A percentile compares a stretch with the other conserved stretches of the same genome.
phyloP scores from a whole-genome alignment of 2,888 invertebrate genomes.

The Hylaea fasciaria region DNA sequence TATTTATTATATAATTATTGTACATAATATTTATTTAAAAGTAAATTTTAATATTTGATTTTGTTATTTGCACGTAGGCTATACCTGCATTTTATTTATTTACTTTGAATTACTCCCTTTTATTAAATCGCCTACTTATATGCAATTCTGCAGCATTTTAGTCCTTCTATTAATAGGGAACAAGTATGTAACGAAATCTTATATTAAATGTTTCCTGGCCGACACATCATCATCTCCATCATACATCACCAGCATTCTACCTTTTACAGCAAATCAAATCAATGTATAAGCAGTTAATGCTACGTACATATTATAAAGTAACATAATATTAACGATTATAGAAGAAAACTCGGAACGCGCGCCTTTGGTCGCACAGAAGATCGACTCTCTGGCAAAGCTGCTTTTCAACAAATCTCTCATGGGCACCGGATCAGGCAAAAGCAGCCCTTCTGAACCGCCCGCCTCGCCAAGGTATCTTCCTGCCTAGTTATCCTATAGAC shows the following conservation, averaged over 20 bases:
- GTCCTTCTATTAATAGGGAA: no score
- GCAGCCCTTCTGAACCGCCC: conserved; percentile 73
- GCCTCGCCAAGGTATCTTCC: conserved; percentile 70
- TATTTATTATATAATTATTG: conserved; percentile 49
- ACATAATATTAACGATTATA: conserved; percentile 47
- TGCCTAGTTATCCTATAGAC: neutral
- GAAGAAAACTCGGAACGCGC: conserved; percentile 85
- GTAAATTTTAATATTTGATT: neutral
- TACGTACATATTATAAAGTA: neutral
- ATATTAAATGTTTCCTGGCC: no score
- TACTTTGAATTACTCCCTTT: no score
- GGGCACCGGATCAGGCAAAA: conserved; percentile 75
- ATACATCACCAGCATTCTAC: no score
- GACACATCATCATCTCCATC: no score
- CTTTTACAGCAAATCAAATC: no score
- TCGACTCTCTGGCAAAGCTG: conserved; percentile 90
- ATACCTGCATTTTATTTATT: no score
- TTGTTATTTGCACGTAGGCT: no score
- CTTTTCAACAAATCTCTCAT: conserved; percentile 87
- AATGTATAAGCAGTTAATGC: neutral
- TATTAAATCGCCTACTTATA: no score
- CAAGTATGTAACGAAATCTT: no score
- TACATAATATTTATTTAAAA: conserved; percentile 8
- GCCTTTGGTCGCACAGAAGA: conserved; percentile 88
- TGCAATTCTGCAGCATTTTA: no score